These are phyloP conservation scores for human (Homo sapiens) DNA, from an alignment of 2,113 vertebrate genomes.

Conservation along the genomic window DNA sequence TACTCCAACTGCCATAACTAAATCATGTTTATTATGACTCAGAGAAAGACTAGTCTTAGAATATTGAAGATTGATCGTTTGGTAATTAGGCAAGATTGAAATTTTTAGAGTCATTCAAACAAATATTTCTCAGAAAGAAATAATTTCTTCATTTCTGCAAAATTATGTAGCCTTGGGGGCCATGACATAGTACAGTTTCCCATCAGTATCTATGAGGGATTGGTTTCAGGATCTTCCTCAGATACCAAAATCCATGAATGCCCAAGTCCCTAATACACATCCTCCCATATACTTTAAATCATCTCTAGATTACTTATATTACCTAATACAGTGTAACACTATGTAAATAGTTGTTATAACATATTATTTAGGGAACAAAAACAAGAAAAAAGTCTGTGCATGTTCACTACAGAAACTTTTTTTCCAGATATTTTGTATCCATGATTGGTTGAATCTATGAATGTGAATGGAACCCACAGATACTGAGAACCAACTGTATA, in stretches of 20 bases:
- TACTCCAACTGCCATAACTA: neutral
- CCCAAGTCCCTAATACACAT: neutral
- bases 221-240: neutral
- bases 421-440: neutral
- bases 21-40: neutral
- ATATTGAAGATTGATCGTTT: neutral
- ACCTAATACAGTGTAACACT: neutral
- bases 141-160: neutral
- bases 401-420: neutral
- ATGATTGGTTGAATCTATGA: neutral
- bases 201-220: neutral
- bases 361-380: neutral
- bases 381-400: neutral
- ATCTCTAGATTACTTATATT: neutral
- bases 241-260: neutral
- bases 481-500: neutral
- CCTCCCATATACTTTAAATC: neutral
- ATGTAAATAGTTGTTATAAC: neutral
- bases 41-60: neutral
- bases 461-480: neutral
- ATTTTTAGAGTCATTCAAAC: conserved; percentile 35
- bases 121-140: conserved; percentile 46
- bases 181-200: neutral
- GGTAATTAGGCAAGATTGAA: conserved; percentile 26
- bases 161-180: conserved; percentile 25